phyloP scores from a whole-genome alignment of 2,888 invertebrate genomes.

The Scotopteryx bipunctaria region DNA sequence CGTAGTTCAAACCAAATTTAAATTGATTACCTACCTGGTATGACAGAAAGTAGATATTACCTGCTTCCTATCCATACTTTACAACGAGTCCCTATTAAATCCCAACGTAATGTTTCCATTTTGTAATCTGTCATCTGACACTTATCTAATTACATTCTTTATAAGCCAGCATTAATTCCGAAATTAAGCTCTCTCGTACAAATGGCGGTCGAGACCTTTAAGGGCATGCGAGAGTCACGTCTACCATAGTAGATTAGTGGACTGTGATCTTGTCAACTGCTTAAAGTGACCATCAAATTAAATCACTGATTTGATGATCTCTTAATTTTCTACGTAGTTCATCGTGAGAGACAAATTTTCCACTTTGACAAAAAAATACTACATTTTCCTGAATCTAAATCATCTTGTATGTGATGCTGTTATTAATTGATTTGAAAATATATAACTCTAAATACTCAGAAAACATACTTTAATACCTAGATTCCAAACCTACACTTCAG shows the following conservation, averaged over 20 bases:
- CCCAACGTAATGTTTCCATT: constrained; percentile 55
- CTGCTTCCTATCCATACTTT: background rate
- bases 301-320: too few species aligned
- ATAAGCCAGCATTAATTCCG: constrained; percentile 53
- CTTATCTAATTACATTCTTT: constrained; percentile 58
- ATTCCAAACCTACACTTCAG: too few species aligned
- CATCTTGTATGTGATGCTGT: too few species aligned
- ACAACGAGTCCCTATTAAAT: constrained; percentile 37
- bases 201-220: constrained; percentile 48
- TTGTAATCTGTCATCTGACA: constrained; percentile 58
- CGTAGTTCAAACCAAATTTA: background rate
- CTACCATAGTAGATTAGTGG: background rate
- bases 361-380: too few species aligned
- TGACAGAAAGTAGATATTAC: background rate
- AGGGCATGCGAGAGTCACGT: background rate
- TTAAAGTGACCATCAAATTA: too few species aligned
- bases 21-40: constrained; percentile 1
- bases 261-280: background rate
- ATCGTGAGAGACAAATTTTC: too few species aligned
- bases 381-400: too few species aligned
- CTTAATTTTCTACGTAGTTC: too few species aligned
- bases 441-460: too few species aligned
- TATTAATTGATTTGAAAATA: too few species aligned
- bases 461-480: too few species aligned
- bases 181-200: constrained; percentile 48